phyloP scores from a whole-genome alignment of 2,888 invertebrate genomes.

The Drosophila nr. perissopoda region DNA sequence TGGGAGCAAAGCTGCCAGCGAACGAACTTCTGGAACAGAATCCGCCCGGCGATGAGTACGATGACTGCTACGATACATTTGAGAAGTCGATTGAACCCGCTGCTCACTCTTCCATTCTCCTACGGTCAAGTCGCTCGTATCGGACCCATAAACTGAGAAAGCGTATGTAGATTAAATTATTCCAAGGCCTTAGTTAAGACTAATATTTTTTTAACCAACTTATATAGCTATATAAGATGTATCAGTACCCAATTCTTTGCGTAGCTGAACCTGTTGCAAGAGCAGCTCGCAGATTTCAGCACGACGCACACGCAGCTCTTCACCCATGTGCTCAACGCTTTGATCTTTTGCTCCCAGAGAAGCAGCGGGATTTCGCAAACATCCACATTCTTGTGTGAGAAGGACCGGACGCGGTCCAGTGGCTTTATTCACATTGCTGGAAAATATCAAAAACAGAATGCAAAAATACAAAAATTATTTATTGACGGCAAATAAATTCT shows the following conservation, averaged over 20 bases:
- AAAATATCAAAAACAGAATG: no score
- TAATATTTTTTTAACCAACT: slow-evolving; percentile 12
- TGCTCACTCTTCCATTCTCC: slow-evolving; percentile 33
- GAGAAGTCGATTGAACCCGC: slow-evolving; percentile 37
- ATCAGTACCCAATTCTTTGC: slow-evolving; percentile 76
- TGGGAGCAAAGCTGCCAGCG: slow-evolving; percentile 55
- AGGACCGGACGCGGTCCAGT: no score
- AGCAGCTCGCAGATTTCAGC: slow-evolving; percentile 84
- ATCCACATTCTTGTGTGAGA: no score
- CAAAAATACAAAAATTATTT: no score
- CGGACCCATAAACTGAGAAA: slow-evolving; percentile 2
- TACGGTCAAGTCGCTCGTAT: neutral
- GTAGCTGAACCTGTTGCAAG: slow-evolving; percentile 85
- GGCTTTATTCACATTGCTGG: no score
- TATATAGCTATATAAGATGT: neutral
- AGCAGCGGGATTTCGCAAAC: no score
- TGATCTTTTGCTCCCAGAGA: no score
- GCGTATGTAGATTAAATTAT: slow-evolving; percentile 13
- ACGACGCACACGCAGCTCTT: slow-evolving; percentile 86
- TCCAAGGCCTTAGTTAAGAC: slow-evolving; percentile 1
- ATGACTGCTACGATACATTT: slow-evolving; percentile 31
- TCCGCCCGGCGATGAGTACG: slow-evolving; percentile 17
- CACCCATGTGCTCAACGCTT: slow-evolving; percentile 86
- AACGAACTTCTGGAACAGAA: slow-evolving; percentile 1
- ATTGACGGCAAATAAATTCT: no score